These are phyloP conservation scores for Mactromeris polynyma DNA, from an alignment of 2,888 invertebrate genomes.

Conservation along the genomic window DNA sequence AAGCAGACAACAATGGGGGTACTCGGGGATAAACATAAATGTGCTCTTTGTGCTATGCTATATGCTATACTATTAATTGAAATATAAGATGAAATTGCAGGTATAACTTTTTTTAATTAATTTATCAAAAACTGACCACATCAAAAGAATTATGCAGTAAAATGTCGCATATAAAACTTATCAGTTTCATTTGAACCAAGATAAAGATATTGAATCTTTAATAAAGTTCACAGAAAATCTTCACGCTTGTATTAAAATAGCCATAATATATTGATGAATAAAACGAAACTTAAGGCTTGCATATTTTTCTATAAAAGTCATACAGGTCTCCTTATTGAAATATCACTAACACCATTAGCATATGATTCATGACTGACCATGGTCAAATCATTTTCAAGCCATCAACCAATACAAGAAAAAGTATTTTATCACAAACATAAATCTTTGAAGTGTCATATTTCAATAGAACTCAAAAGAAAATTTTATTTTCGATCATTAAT, in stretches of 20 bases:
- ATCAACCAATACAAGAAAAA: neutral
- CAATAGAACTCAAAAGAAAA: constrained; percentile 35
- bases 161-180: neutral
- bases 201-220: neutral
- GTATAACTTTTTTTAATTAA: neutral
- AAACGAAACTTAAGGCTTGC: neutral
- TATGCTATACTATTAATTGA: neutral
- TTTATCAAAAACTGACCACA: constrained; percentile 3
- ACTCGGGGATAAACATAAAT: no score
- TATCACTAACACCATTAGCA: neutral
- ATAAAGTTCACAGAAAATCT: neutral
- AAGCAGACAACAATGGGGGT: neutral
- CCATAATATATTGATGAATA: neutral
- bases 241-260: neutral
- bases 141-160: neutral
- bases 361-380: constrained; percentile 14
- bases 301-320: constrained; percentile 5
- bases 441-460: constrained; percentile 55
- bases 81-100: neutral
- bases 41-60: neutral
- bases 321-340: neutral
- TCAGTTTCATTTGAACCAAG: neutral
- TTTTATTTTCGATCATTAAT: constrained; percentile 40
- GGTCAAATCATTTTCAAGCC: constrained; percentile 15
- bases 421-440: constrained; percentile 5